These are phyloP conservation scores for Todus mexicanus DNA, from an alignment of 2,797 vertebrate species.

Conservation along the genomic window DNA sequence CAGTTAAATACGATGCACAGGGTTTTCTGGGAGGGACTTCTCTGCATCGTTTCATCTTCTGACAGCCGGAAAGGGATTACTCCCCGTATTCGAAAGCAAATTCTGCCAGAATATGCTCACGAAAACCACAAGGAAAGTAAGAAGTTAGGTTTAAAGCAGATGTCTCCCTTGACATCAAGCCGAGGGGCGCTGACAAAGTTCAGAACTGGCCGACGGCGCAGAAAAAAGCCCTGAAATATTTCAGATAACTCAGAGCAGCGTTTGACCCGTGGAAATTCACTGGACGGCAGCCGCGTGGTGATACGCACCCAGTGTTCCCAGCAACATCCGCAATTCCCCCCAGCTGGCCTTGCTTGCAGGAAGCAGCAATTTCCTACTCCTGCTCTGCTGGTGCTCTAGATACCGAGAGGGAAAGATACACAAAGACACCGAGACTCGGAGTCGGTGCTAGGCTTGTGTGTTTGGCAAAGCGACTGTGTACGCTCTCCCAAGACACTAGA, in stretches of 20 bases:
- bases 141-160: not conserved
- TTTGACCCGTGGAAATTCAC: not conserved
- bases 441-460: not conserved
- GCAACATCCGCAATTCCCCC: not conserved
- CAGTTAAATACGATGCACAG: not conserved
- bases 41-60: not conserved
- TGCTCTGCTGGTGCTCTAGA: not conserved
- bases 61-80: not conserved
- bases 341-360: not conserved
- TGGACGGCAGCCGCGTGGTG: not conserved
- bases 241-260: not conserved
- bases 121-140: not conserved
- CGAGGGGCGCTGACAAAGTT: not conserved
- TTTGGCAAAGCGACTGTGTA: rapidly evolving
- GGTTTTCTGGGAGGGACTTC: not conserved
- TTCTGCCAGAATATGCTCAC: not conserved
- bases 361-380: constrained; percentile 1
- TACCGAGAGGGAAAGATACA: not conserved
- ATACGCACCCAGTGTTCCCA: not conserved
- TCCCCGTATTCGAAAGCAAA: not conserved
- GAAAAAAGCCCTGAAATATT: not conserved
- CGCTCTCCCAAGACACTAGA: not conserved
- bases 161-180: not conserved
- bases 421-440: not conserved
- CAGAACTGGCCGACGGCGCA: not conserved